phyloP scores from a whole-genome alignment of 2,797 vertebrate species.

The Meriones psammophilus region DNA sequence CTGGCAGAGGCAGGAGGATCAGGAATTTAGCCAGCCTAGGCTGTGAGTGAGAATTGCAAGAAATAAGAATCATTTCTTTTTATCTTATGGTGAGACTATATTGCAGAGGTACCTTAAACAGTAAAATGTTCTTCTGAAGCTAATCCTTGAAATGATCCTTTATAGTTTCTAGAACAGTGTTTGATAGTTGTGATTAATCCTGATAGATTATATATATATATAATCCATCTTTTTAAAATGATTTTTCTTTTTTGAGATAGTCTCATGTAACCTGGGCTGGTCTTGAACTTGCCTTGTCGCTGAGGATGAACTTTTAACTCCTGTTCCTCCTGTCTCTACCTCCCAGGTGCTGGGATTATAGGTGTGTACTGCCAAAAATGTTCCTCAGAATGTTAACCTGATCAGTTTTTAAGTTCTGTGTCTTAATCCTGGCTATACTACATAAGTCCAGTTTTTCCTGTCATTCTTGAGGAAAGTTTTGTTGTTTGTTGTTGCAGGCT shows the following conservation, averaged over 20 bases:
- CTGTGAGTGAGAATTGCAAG: too few relatives aligned
- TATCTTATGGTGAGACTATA: background rate
- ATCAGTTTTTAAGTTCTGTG: background rate
- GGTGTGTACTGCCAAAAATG: background rate
- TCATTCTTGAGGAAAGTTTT: background rate
- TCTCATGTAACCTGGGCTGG: background rate
- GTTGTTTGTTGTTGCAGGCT: background rate
- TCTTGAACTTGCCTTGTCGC: background rate
- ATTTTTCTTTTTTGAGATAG: background rate
- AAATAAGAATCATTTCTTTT: background rate
- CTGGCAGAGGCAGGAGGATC: too few relatives aligned
- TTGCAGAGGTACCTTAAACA: background rate
- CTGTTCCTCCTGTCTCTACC: background rate
- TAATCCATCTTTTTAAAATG: background rate
- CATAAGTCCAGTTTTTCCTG: background rate
- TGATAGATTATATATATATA: background rate
- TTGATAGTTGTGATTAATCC: background rate
- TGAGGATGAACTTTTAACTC: background rate
- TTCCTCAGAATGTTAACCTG: constrained; percentile 23
- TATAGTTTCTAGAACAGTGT: background rate
- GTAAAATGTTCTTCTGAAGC: background rate
- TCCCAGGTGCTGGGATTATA: background rate
- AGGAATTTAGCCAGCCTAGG: too few relatives aligned
- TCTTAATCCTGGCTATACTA: constrained; percentile 25
- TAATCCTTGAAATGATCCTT: background rate